A percentile compares a stretch with the other conserved stretches of the same genome.
phyloP scores from a whole-genome alignment of 1,140 invertebrate species.

The Cydia strobilella region DNA sequence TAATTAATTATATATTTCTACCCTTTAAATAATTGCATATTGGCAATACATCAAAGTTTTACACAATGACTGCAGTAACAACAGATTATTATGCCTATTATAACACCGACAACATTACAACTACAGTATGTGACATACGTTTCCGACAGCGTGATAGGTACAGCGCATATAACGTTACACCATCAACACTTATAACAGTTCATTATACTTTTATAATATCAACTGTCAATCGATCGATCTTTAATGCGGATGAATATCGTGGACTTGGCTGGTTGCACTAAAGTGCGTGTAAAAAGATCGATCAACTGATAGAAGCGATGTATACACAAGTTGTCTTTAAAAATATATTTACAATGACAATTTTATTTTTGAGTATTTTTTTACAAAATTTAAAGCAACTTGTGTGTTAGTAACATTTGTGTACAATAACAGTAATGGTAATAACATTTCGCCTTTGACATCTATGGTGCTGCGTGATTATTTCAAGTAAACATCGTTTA shows the following conservation, averaged over 20 bases:
- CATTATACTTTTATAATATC: slow-evolving; percentile 12
- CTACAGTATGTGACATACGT: slow-evolving; percentile 30
- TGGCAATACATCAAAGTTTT: slow-evolving; percentile 11
- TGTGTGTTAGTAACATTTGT: slow-evolving; percentile 17
- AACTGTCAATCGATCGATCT: slow-evolving; percentile 10
- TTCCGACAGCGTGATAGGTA: slow-evolving; percentile 26
- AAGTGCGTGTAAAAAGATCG: background rate
- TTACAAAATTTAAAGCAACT: slow-evolving; percentile 4
- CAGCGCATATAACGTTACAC: slow-evolving; percentile 29
- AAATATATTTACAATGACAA: background rate
- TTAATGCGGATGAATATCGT: background rate
- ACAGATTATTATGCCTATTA: slow-evolving; percentile 28
- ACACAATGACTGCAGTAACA: slow-evolving; percentile 25
- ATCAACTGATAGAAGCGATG: slow-evolving; percentile 5
- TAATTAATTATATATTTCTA: slow-evolving; percentile 1
- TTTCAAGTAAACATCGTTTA: slow-evolving; percentile 5
- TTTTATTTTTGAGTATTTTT: background rate
- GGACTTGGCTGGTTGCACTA: slow-evolving; percentile 13
- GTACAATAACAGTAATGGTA: slow-evolving; percentile 15
- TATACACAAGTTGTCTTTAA: slow-evolving; percentile 16
- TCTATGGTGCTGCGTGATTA: background rate
- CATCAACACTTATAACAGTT: slow-evolving; percentile 30
- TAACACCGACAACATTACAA: slow-evolving; percentile 30
- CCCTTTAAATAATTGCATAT: background rate
- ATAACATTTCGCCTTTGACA: slow-evolving; percentile 7